A percentile compares a stretch with the other conserved stretches of the same genome.
Evolutionary conservation across 2,888 invertebrate species (phyloP).

Genomic region (Yponomeuta malinellus): DNA sequence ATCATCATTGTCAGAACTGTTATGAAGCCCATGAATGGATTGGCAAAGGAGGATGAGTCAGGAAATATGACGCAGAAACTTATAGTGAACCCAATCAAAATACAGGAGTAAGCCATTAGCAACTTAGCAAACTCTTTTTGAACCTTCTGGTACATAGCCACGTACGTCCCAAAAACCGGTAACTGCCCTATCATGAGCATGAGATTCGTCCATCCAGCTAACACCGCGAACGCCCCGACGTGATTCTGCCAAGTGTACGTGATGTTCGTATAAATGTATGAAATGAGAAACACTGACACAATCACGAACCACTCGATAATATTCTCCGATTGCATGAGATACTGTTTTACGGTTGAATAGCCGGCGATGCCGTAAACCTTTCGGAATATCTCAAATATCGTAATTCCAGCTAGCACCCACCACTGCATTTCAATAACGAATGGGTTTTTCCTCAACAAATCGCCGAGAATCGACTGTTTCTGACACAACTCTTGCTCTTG

Average conservation of each 20-base stretch:
- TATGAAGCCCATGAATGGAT: conserved; percentile 89
- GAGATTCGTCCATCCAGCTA: conserved; percentile 92
- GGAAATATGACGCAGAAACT: conserved; percentile 93
- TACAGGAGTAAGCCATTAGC: conserved; percentile 89
- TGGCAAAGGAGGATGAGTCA: conserved; percentile 86
- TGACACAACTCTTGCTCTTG: conserved; percentile 85
- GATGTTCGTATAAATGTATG: conserved; percentile 85
- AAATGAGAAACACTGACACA: conserved; percentile 87
- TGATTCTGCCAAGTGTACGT: conserved; percentile 90
- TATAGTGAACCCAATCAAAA: conserved; percentile 89
- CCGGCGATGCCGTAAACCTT: conserved; percentile 89
- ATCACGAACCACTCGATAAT: conserved; percentile 93
- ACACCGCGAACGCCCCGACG: conserved; percentile 89
- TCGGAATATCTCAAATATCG: conserved; percentile 85
- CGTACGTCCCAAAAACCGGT: conserved; percentile 91
- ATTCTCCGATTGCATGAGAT: conserved; percentile 89
- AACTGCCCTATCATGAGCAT: conserved; percentile 94
- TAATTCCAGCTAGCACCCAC: conserved; percentile 87
- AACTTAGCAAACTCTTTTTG: conserved; percentile 91
- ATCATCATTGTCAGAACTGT: conserved; percentile 94
- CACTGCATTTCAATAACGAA: conserved; percentile 87
- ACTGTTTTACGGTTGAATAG: conserved; percentile 87
- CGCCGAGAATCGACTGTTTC: conserved; percentile 85
- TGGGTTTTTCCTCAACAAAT: conserved; percentile 84
- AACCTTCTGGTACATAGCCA: conserved; percentile 93